These are phyloP conservation scores for Spisula subtruncata DNA, from an alignment of 2,888 invertebrate genomes.

Conservation along the genomic window DNA sequence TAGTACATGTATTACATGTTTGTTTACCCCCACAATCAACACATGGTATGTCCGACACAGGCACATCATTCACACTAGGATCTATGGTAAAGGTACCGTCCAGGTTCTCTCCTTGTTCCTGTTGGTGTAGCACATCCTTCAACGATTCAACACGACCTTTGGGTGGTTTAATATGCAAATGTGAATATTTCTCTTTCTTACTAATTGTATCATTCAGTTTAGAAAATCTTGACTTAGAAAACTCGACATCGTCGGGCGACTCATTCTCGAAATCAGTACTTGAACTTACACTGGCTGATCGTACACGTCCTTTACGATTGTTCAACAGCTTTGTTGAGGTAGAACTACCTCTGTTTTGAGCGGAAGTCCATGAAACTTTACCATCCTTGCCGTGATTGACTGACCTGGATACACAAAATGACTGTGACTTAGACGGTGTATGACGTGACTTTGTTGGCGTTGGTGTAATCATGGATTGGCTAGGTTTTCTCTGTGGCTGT, in stretches of 20 bases:
- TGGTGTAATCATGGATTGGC: slow-evolving; percentile 19
- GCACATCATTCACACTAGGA: slow-evolving; percentile 38
- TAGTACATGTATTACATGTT: background rate
- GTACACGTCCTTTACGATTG: background rate
- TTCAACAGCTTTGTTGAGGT: background rate
- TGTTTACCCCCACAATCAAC: slow-evolving; percentile 38
- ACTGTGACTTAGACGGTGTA: slow-evolving; percentile 35
- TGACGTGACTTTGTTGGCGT: slow-evolving; percentile 32
- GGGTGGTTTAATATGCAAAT: slow-evolving; percentile 46
- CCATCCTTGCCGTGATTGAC: background rate
- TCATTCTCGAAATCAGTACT: slow-evolving; percentile 33
- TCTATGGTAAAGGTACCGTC: slow-evolving; percentile 67
- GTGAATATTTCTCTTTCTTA: slow-evolving; percentile 67
- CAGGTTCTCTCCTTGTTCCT: slow-evolving; percentile 28
- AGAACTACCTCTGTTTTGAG: background rate
- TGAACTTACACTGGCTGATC: slow-evolving; percentile 41
- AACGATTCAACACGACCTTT: background rate
- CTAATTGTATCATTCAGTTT: slow-evolving; percentile 69
- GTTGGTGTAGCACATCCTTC: background rate
- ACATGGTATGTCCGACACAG: slow-evolving; percentile 49
- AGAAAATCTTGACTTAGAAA: slow-evolving; percentile 57
- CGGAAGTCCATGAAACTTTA: background rate
- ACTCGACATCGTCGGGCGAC: slow-evolving; percentile 49
- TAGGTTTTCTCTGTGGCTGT: slow-evolving; percentile 25
- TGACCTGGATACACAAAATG: slow-evolving; percentile 33